Conservation (phyloP, 2,113 vertebrate species). For the Isurus oxyrinchus region DNA sequence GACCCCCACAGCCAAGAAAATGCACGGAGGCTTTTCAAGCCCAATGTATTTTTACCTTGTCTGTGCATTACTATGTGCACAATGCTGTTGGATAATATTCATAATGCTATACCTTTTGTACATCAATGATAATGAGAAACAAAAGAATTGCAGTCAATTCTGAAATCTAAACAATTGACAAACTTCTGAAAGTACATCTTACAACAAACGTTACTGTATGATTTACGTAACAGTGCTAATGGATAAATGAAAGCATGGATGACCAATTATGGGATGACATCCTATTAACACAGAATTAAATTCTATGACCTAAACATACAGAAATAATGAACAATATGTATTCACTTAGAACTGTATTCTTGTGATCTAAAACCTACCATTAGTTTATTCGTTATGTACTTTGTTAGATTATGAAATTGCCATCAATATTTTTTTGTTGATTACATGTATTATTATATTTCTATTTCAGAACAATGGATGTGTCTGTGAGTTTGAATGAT, state of each 20-base stretch:
- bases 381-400: neutral
- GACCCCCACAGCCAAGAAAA: too few relatives aligned
- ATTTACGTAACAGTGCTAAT: neutral
- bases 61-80: neutral
- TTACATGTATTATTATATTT: constrained; percentile 4
- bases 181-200: neutral
- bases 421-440: constrained; percentile 24
- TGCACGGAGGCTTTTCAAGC: too few relatives aligned
- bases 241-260: neutral
- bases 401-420: neutral
- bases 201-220: neutral
- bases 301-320: neutral
- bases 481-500: constrained; percentile 78
- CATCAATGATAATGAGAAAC: neutral
- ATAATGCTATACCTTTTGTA: neutral
- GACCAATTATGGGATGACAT: neutral
- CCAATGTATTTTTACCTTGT: neutral
- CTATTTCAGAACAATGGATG: constrained; percentile 72
- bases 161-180: neutral
- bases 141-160: neutral
- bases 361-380: neutral
- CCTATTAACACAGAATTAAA: neutral
- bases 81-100: neutral
- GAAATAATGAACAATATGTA: constrained; percentile 1
- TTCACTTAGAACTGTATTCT: neutral